phyloP scores from a whole-genome alignment of 2,113 vertebrate species.

The Pluvianellus socialis region DNA sequence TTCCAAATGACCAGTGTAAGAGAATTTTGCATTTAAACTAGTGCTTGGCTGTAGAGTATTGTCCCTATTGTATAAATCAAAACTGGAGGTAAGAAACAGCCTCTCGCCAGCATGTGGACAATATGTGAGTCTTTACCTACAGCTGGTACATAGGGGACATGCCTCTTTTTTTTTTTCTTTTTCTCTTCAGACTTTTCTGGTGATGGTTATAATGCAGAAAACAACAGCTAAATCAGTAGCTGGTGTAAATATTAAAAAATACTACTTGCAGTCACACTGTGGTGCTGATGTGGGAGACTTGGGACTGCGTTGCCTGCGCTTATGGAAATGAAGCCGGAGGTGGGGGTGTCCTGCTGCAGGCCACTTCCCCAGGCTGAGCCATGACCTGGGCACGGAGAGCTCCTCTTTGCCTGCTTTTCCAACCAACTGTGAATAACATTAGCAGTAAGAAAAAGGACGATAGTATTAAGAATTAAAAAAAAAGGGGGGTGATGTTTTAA shows the following conservation, averaged over 20 bases:
- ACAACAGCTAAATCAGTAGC: background rate
- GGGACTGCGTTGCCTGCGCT: background rate
- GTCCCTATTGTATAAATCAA: background rate
- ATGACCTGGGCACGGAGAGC: background rate
- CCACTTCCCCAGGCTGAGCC: background rate
- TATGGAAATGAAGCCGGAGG: constrained; percentile 35
- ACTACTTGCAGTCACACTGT: background rate
- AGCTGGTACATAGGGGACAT: background rate
- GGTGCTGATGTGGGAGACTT: background rate
- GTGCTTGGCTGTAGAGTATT: background rate
- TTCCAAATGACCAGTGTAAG: background rate
- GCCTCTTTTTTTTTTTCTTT: background rate
- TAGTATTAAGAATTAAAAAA: background rate
- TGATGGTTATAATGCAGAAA: background rate
- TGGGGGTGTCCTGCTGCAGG: background rate
- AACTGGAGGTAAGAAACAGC: background rate
- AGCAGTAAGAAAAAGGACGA: background rate
- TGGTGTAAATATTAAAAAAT: constrained; percentile 4
- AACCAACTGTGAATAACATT: background rate
- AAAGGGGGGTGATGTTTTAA: background rate
- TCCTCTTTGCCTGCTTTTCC: background rate
- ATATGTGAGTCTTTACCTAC: background rate
- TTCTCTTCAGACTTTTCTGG: background rate
- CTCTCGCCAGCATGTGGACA: background rate
- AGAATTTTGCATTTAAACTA: background rate